These are phyloP conservation scores for Galago senegalensis DNA, from an alignment of 2,797 vertebrate genomes.

Conservation along the genomic window DNA sequence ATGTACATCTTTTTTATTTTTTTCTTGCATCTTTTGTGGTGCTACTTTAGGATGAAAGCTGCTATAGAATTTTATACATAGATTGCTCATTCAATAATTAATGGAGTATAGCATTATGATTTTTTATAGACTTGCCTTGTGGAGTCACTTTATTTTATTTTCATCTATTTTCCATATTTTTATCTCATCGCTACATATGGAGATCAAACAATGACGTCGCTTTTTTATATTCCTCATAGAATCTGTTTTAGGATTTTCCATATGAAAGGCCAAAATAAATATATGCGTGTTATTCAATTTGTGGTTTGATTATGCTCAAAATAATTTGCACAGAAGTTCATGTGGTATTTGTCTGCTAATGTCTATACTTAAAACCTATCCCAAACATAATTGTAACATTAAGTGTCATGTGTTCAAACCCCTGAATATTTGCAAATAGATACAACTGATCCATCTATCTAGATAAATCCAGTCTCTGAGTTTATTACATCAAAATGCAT, in stretches of 20 bases:
- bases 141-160: constrained; percentile 22
- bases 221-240: neutral
- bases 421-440: constrained; percentile 6
- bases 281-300: neutral
- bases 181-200: neutral
- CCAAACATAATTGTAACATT: neutral
- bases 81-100: neutral
- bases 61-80: neutral
- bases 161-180: neutral
- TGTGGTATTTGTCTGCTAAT: neutral
- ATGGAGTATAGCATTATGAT: neutral
- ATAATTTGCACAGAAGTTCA: neutral
- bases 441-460: neutral
- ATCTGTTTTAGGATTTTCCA: neutral
- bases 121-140: neutral
- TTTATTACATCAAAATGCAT: constrained; percentile 64
- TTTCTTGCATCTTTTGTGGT: neutral
- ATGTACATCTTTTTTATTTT: neutral
- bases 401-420: neutral
- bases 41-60: neutral
- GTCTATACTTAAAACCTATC: neutral
- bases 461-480: constrained; percentile 52
- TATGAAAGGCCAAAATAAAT: neutral
- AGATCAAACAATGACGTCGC: neutral
- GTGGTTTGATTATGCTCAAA: neutral